phyloP scores from a whole-genome alignment of 2,888 invertebrate species.

The Cheilosia pagana region DNA sequence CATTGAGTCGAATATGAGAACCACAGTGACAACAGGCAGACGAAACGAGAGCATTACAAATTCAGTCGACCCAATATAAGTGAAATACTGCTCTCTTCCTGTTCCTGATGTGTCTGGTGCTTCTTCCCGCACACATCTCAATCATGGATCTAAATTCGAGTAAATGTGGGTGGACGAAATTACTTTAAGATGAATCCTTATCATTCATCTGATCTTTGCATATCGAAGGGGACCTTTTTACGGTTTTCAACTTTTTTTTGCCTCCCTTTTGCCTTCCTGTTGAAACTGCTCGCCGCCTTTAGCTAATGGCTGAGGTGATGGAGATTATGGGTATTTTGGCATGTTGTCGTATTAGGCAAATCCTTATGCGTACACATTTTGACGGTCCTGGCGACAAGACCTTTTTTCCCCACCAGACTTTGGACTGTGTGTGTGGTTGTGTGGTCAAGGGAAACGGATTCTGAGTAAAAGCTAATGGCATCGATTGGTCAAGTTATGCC shows the following conservation, averaged over 20 bases:
- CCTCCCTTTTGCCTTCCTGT: neutral
- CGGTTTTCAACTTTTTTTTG: conserved; percentile 22
- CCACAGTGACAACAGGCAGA: conserved; percentile 36
- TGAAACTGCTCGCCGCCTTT: neutral
- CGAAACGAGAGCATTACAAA: conserved; percentile 42
- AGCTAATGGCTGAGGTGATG: conserved; percentile 33
- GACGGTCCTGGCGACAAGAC: conserved; percentile 62
- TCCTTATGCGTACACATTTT: conserved; percentile 69
- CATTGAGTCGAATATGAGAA: conserved; percentile 18
- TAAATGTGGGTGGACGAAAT: conserved; percentile 51
- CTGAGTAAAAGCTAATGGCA: conserved; percentile 71
- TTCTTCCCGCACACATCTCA: conserved; percentile 18
- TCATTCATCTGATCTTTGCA: conserved; percentile 72
- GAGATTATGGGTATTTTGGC: conserved; percentile 66
- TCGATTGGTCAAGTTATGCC: conserved; percentile 69
- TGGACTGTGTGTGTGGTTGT: neutral
- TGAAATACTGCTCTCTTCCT: conserved; percentile 26
- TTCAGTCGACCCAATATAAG: conserved; percentile 50
- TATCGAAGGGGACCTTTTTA: conserved; percentile 68
- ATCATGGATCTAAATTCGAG: conserved; percentile 41
- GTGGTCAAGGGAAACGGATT: conserved; percentile 51
- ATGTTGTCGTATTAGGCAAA: conserved; percentile 68
- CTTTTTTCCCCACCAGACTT: neutral
- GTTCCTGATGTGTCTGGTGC: neutral
- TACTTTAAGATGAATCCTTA: conserved; percentile 71